phyloP scores from a whole-genome alignment of 1,140 invertebrate species.

The Temnothorax curvispinosus region DNA sequence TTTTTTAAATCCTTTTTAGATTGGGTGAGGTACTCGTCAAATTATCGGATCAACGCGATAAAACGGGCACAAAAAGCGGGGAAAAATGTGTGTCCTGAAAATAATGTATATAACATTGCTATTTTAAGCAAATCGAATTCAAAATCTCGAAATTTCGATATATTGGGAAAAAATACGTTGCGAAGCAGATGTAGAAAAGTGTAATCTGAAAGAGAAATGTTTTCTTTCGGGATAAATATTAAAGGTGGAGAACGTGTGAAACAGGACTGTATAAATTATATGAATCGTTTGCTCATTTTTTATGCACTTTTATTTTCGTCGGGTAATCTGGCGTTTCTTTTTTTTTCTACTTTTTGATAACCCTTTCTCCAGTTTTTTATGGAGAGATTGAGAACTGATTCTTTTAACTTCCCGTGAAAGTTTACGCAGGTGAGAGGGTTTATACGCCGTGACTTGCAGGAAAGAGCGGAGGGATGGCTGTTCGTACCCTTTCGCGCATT shows the following conservation, averaged over 20 bases:
- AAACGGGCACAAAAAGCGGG: constrained; percentile 15
- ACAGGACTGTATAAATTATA: background rate
- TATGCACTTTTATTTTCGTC: background rate
- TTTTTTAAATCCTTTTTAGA: constrained; percentile 25
- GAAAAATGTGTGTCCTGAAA: background rate
- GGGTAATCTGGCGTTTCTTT: background rate
- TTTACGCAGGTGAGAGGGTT: constrained; percentile 49
- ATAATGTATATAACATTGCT: background rate
- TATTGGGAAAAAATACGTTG: background rate
- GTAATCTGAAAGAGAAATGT: background rate
- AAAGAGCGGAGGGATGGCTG: constrained; percentile 30
- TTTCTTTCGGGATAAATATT: background rate
- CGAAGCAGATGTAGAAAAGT: background rate
- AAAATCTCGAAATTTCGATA: background rate
- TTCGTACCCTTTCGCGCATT: constrained; percentile 31
- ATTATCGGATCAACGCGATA: constrained; percentile 46
- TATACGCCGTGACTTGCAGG: constrained; percentile 42
- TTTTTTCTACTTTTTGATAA: background rate
- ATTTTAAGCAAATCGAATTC: background rate
- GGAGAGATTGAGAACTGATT: constrained; percentile 33
- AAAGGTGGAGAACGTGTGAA: background rate
- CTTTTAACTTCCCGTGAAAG: constrained; percentile 34
- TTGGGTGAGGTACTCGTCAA: constrained; percentile 24
- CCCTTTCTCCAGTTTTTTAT: background rate
- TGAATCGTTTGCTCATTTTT: background rate